Evolutionary conservation across 1,140 invertebrate genomes (phyloP).

Genomic region (Heliothis virescens): DNA sequence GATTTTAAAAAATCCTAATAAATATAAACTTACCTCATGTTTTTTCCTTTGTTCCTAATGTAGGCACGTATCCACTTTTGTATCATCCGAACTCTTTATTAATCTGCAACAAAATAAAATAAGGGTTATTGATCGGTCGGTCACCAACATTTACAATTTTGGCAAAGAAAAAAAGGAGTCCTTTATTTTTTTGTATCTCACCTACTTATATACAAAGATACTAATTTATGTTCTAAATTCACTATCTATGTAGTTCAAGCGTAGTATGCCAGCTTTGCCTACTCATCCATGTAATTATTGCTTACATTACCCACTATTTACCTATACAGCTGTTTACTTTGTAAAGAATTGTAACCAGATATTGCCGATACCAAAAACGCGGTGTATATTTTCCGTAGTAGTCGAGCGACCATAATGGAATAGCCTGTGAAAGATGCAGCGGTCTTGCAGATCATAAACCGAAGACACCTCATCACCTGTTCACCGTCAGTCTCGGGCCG

Average conservation of each 20-base stretch:
- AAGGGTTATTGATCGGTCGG: slow-evolving; percentile 15
- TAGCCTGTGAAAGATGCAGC: slow-evolving; percentile 44
- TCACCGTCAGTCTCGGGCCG: slow-evolving; percentile 64
- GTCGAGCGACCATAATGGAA: slow-evolving; percentile 40
- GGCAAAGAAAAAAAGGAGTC: not conserved
- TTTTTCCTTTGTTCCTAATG: not conserved
- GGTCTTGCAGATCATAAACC: slow-evolving; percentile 26
- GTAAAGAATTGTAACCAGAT: not conserved
- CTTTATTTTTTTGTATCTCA: not conserved
- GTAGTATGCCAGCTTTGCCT: not conserved
- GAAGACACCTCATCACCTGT: slow-evolving; percentile 69
- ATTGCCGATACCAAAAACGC: not conserved
- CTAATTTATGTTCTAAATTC: not conserved
- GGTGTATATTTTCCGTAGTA: slow-evolving; percentile 32
- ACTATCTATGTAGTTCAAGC: slow-evolving; percentile 1
- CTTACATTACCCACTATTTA: not conserved
- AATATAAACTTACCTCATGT: slow-evolving; percentile 31
- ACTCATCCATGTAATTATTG: not conserved
- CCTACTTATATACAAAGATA: not conserved
- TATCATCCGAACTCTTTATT: slow-evolving; percentile 61
- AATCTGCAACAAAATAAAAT: slow-evolving; percentile 62
- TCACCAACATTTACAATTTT: not conserved
- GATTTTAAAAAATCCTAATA: not conserved
- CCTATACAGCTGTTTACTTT: not conserved
- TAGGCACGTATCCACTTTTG: not conserved